Base-by-base conservation (phyloP, 1,140 invertebrate genomes). In the Delia radicum region DNA sequence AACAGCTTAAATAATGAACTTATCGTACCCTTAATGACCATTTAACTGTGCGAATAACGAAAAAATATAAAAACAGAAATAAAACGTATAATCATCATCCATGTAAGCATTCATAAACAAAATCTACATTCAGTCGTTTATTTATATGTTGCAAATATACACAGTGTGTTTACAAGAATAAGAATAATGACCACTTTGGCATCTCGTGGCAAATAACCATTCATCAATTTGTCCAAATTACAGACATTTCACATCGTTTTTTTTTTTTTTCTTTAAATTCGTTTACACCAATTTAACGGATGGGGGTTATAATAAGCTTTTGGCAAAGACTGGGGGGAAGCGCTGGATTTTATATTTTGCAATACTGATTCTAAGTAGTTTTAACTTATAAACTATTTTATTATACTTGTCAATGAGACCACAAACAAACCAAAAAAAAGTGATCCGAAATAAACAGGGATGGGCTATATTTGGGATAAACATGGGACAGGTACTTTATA, bases 161-260 rank as follows among this genome's bases (percentile, higher is more conserved):
- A 26, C n/a, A 8, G 24, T 37, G 61, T 33, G 65, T 71, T 55
- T 69, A 82, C 81, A 81, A 71, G 74, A 55, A 61, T 21, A 85
- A 85, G 81, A 85, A 85, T 85, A 85, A 85, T 85, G 82, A 83
- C 83, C 83, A 83, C 81, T 85, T 83, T 83, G 82, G 82, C 83
- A 85, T 85, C 82, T 85, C 83, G 83, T 85, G 83, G 83, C 83
- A 85, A 85, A 85, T 85, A 85, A 85, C 83, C 83, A 85, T 85
- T 85, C 83, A 85, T 85, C 83, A 85, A 85, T 82, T 85, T 83
- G 83, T 85, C 83, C 83, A 85, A 85, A 85, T 85, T 85, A 85
- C 83, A 85, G 83, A 82, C 83, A 82, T 85, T 85, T 85, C 83
- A 83, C 83, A 85, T 82, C 82, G 83, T 71, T 75, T 75, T n/a